These are phyloP conservation scores for Beaufortia kweichowensis DNA, from an alignment of 2,113 vertebrate species.

Conservation along the genomic window DNA sequence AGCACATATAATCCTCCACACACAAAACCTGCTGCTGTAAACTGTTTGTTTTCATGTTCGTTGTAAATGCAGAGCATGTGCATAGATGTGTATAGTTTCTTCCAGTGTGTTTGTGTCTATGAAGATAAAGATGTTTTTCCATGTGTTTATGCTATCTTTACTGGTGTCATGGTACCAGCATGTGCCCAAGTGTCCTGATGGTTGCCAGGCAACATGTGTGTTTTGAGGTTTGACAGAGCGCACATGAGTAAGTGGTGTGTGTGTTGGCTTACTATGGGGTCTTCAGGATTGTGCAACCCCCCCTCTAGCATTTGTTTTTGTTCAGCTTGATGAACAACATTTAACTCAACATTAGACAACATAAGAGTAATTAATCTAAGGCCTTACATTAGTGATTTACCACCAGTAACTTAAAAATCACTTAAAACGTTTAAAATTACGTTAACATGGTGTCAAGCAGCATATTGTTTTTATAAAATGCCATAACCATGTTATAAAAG, in stretches of 20 bases:
- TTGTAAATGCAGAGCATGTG: neutral
- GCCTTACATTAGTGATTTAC: too few relatives aligned
- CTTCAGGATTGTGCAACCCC: slow-evolving; percentile 31
- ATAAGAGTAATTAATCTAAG: too few relatives aligned
- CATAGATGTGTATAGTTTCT: neutral
- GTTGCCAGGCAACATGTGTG: slow-evolving; percentile 56
- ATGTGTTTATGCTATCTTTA: slow-evolving; percentile 30
- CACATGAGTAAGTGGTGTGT: slow-evolving; percentile 31
- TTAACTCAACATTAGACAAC: too few relatives aligned
- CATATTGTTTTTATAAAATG: too few relatives aligned
- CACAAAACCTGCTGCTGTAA: slow-evolving; percentile 32
- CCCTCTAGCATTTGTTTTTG: neutral
- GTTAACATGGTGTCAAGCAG: too few relatives aligned
- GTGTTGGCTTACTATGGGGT: slow-evolving; percentile 39
- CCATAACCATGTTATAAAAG: too few relatives aligned
- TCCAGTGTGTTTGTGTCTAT: slow-evolving; percentile 9
- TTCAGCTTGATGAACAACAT: neutral
- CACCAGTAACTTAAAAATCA: too few relatives aligned
- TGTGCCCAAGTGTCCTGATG: slow-evolving; percentile 23
- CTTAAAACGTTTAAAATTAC: too few relatives aligned
- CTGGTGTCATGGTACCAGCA: slow-evolving; percentile 3
- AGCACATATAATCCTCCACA: slow-evolving; percentile 22
- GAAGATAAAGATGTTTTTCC: slow-evolving; percentile 26
- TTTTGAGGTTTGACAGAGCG: slow-evolving; percentile 32
- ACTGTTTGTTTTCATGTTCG: slow-evolving; percentile 1